Conservation (phyloP, 23 tunicate species). For the Ascidia mentula region DNA sequence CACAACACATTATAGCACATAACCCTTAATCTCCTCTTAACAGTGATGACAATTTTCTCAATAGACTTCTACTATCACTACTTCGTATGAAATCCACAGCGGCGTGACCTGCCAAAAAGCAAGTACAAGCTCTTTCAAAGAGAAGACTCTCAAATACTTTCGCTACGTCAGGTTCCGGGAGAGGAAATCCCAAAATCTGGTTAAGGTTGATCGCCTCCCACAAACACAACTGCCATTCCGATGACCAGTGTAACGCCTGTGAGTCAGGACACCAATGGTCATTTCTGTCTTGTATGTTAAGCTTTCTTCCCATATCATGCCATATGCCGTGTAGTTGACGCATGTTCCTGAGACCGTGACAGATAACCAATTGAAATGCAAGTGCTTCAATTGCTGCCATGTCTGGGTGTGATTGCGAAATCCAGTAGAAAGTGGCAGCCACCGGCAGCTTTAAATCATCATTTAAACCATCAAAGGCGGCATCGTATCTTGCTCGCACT, state of each 20-base stretch:
- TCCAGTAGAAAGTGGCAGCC: constrained; percentile 39
- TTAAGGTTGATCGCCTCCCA: constrained; percentile 21
- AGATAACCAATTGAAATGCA: not conserved
- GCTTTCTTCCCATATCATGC: not conserved
- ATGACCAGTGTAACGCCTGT: not conserved
- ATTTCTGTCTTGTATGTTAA: not conserved
- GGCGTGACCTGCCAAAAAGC: not conserved
- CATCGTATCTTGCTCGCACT: not conserved
- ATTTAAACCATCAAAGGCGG: not conserved
- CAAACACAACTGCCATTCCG: not conserved
- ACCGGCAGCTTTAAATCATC: constrained; percentile 24
- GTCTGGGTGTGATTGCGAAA: constrained; percentile 1
- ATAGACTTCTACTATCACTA: not conserved
- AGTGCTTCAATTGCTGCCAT: not conserved
- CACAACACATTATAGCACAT: too few species aligned
- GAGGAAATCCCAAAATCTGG: constrained; percentile 17
- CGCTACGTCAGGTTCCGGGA: constrained; percentile 26
- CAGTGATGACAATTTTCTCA: not conserved
- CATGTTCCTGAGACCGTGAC: not conserved
- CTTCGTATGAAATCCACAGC: not conserved
- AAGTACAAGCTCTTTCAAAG: not conserved
- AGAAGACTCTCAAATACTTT: not conserved
- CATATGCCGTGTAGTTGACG: not conserved
- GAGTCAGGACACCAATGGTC: not conserved
- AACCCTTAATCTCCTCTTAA: not conserved